These are phyloP conservation scores for Carpatolechia fugitivella DNA, from an alignment of 2,888 invertebrate genomes.

Conservation along the genomic window DNA sequence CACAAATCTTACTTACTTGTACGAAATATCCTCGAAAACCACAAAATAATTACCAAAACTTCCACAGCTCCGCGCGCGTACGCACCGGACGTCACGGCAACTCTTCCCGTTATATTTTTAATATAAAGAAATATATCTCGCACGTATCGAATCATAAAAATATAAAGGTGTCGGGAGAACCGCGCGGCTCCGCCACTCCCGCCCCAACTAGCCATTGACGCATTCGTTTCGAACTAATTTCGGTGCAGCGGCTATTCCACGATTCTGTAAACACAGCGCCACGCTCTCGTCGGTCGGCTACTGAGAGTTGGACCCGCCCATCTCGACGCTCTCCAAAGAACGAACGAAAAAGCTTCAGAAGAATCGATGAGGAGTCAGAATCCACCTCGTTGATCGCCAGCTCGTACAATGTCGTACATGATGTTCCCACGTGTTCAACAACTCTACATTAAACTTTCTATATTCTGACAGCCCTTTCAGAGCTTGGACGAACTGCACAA, in stretches of 20 bases:
- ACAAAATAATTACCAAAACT: constrained; percentile 13
- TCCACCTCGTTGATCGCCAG: too few relatives aligned
- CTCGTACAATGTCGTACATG: too few relatives aligned
- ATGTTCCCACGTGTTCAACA: too few relatives aligned
- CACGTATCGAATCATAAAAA: constrained; percentile 70
- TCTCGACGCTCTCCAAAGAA: background rate
- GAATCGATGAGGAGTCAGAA: too few relatives aligned
- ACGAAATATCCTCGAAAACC: constrained; percentile 8
- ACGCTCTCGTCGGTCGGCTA: constrained; percentile 51
- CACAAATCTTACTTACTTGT: constrained; percentile 19
- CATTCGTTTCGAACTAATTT: constrained; percentile 76
- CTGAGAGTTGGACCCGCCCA: constrained; percentile 1
- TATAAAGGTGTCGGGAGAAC: constrained; percentile 65
- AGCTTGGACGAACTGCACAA: too few relatives aligned
- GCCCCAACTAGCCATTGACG: constrained; percentile 72
- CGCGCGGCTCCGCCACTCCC: constrained; percentile 49
- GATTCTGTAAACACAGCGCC: constrained; percentile 73
- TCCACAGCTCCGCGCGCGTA: constrained; percentile 13
- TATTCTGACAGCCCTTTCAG: too few relatives aligned
- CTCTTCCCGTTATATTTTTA: constrained; percentile 62
- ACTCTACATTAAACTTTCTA: too few relatives aligned
- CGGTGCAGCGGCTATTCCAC: constrained; percentile 76
- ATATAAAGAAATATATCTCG: constrained; percentile 50
- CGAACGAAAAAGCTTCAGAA: too few relatives aligned
- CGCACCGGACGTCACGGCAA: constrained; percentile 42